Conservation (phyloP, 2,888 invertebrate species). For the Microplitis manilae region DNA sequence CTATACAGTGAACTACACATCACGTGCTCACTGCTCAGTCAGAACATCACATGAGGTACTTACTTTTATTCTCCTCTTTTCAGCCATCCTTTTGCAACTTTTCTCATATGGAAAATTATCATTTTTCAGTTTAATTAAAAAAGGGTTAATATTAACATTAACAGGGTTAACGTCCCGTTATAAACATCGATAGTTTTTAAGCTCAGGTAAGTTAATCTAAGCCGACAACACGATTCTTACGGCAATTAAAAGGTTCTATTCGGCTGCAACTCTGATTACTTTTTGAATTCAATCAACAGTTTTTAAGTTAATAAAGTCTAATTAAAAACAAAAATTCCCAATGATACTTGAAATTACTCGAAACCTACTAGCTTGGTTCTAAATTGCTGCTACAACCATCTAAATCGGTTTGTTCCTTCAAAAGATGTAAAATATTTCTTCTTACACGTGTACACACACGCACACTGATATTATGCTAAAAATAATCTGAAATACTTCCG, state of each 20-base stretch:
- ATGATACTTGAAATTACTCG: neutral
- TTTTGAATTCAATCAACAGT: too few relatives aligned
- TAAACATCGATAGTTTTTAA: too few relatives aligned
- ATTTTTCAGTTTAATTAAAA: neutral
- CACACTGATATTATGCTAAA: neutral
- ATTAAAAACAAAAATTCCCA: neutral
- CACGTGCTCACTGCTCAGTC: slow-evolving; percentile 57
- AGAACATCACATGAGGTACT: slow-evolving; percentile 54
- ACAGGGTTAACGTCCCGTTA: neutral
- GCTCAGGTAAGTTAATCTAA: too few relatives aligned
- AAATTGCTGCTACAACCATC: neutral
- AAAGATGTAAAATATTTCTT: neutral
- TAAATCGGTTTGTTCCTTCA: neutral
- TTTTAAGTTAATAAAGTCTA: neutral
- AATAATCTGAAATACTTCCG: neutral
- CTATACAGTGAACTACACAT: slow-evolving; percentile 48
- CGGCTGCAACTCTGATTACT: too few relatives aligned
- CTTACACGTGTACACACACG: neutral
- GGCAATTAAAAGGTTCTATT: too few relatives aligned
- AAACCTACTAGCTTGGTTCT: neutral
- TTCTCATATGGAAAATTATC: neutral
- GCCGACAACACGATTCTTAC: too few relatives aligned
- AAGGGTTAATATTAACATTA: too few relatives aligned
- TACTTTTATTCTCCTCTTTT: slow-evolving; percentile 14
- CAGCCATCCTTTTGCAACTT: neutral